Percentiles rank a stretch among this genome's conserved stretches.
Conservation (phyloP, 2,113 vertebrate genomes). For the Oncorhynchus gorbuscha region DNA sequence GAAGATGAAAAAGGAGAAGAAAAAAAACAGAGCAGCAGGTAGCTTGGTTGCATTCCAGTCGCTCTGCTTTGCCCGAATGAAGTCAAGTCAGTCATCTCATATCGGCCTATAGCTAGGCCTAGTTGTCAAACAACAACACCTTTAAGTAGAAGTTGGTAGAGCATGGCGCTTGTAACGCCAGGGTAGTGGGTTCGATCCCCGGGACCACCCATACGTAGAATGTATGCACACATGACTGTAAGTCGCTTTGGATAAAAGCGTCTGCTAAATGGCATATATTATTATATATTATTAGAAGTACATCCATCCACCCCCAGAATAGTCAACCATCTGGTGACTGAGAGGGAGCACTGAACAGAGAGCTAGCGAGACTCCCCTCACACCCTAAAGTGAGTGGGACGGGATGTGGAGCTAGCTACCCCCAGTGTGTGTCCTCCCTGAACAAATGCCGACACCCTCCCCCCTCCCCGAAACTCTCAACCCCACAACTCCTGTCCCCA, state of each 20-base stretch:
- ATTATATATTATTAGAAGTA: no score
- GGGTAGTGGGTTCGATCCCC: no score
- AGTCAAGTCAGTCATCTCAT: background rate
- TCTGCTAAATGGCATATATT: no score
- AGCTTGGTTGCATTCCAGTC: constrained; percentile 17
- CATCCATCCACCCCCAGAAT: background rate
- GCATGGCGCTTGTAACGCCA: no score
- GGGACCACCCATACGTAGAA: no score
- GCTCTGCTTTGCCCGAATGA: constrained; percentile 9
- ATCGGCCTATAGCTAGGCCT: background rate
- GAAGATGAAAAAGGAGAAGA: background rate
- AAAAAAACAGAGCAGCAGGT: constrained; percentile 30
- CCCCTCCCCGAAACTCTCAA: no score
- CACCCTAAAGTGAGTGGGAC: background rate
- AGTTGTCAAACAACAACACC: background rate
- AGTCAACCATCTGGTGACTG: background rate
- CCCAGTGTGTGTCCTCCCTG: constrained; percentile 11
- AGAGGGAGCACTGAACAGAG: background rate
- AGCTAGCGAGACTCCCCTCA: background rate
- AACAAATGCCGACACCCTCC: no score
- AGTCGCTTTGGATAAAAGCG: no score
- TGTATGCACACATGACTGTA: no score
- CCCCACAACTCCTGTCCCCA: no score
- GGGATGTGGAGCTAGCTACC: background rate
- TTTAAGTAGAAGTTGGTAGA: background rate